A percentile compares a stretch with the other conserved stretches of the same genome.
phyloP scores from a whole-genome alignment of 2,888 invertebrate species.

The Dryomyza anilis region DNA sequence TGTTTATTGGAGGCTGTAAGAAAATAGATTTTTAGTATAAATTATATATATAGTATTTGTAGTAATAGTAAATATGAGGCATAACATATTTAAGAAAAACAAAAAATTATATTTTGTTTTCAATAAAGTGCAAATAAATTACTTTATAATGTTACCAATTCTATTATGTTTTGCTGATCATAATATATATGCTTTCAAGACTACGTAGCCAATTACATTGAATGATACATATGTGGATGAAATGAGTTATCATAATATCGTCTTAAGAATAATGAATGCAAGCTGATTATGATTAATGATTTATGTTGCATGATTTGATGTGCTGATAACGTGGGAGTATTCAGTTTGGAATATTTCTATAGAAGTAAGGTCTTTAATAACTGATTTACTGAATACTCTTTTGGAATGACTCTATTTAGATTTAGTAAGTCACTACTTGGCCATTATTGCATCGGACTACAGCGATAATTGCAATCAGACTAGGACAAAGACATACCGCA shows the following conservation, averaged over 20 bases:
- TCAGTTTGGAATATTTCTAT: too few species aligned
- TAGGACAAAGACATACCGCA: too few species aligned
- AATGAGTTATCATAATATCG: slow-evolving; percentile 36
- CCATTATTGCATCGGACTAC: too few species aligned
- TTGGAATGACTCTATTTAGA: too few species aligned
- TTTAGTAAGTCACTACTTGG: too few species aligned
- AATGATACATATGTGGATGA: slow-evolving; percentile 25
- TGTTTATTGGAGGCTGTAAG: slow-evolving; percentile 53
- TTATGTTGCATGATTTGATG: too few species aligned
- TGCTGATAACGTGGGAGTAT: too few species aligned
- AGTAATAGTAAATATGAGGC: neutral
- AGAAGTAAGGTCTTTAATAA: too few species aligned
- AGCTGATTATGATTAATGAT: neutral
- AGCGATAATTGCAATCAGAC: too few species aligned
- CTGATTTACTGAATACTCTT: too few species aligned
- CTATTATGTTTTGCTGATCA: slow-evolving; percentile 7
- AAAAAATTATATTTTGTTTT: neutral
- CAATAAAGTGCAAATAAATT: slow-evolving; percentile 28
- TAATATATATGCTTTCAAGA: slow-evolving; percentile 1
- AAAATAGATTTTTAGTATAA: neutral
- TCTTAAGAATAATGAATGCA: slow-evolving; percentile 6
- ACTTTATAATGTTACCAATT: slow-evolving; percentile 13
- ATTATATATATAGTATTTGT: neutral
- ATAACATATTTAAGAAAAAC: neutral
- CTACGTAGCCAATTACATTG: slow-evolving; percentile 32